phyloP scores from a whole-genome alignment of 2,113 vertebrate species.

The Heliornis fulica region DNA sequence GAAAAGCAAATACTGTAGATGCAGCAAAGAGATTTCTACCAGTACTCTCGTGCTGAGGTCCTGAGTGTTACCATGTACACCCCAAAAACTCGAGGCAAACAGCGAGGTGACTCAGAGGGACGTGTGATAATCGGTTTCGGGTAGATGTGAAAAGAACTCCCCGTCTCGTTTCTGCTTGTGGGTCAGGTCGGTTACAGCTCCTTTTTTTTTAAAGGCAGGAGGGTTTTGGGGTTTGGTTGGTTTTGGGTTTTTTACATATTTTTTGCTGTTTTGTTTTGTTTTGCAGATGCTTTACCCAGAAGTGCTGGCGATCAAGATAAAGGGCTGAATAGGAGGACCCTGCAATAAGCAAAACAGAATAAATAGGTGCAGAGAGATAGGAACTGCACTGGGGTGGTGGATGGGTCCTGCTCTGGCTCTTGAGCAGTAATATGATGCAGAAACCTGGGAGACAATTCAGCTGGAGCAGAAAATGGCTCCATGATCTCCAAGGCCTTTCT shows the following conservation, averaged over 20 bases:
- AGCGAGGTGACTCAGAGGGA: neutral
- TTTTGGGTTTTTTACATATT: neutral
- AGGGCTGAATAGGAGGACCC: neutral
- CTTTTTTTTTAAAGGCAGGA: neutral
- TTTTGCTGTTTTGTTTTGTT: neutral
- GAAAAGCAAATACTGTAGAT: neutral
- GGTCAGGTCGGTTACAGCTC: neutral
- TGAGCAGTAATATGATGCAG: too few relatives aligned
- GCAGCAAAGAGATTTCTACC: neutral
- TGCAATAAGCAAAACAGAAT: neutral
- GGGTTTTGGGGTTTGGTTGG: neutral
- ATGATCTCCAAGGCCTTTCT: neutral
- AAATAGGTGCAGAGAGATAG: neutral
- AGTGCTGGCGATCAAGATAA: neutral
- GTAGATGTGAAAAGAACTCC: neutral
- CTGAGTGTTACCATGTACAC: neutral
- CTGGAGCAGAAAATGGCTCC: neutral
- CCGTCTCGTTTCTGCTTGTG: neutral
- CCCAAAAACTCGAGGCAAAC: neutral
- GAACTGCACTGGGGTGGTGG: neutral
- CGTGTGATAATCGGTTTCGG: neutral
- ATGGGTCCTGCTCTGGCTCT: neutral
- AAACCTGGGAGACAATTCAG: neutral
- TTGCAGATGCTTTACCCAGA: neutral
- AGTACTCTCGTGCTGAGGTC: neutral